phyloP scores from a whole-genome alignment of 2,888 invertebrate genomes.

The Phytoseiulus persimilis region DNA sequence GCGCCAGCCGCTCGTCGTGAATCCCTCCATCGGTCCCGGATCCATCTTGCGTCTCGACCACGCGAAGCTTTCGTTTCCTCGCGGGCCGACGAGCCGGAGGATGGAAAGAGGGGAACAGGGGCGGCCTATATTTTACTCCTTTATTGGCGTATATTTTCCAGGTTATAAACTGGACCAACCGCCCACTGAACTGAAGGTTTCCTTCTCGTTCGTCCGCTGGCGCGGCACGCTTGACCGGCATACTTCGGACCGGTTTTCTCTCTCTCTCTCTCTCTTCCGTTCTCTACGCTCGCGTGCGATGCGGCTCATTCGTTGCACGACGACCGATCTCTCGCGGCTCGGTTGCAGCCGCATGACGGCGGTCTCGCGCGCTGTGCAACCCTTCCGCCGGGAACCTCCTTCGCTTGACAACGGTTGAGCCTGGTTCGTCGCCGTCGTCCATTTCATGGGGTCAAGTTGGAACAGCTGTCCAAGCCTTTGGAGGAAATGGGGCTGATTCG shows the following conservation, averaged over 20 bases:
- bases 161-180: background rate
- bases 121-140: background rate
- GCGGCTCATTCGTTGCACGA: background rate
- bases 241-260: background rate
- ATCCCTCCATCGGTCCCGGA: background rate
- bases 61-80: background rate
- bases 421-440: too few species aligned
- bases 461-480: too few species aligned
- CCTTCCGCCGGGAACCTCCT: too few species aligned
- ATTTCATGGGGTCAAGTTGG: too few species aligned
- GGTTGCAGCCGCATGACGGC: background rate
- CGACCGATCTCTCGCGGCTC: background rate
- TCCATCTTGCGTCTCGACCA: background rate
- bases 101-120: background rate
- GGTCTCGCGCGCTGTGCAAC: background rate
- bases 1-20: background rate
- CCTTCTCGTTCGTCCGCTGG: background rate
- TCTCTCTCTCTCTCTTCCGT: background rate
- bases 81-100: background rate
- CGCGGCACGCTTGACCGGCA: background rate
- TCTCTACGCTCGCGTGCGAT: background rate
- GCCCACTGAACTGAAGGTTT: background rate
- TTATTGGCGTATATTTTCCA: slow-evolving; percentile 5
- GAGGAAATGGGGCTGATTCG: background rate
- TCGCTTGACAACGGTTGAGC: too few species aligned